Evolutionary conservation across 2,888 invertebrate species (phyloP).

Genomic region (Meganola albula): DNA sequence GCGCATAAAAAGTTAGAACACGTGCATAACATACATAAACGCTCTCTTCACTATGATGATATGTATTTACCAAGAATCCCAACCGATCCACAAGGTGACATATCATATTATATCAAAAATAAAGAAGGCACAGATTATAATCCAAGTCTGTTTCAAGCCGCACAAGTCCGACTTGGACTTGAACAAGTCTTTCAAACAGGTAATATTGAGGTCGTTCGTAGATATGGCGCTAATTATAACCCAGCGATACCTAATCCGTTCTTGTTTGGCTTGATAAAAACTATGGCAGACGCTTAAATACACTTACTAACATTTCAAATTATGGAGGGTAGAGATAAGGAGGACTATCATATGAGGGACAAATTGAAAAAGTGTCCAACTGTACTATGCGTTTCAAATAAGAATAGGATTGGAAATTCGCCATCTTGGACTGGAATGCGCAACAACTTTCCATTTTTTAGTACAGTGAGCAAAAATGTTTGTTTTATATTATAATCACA

Average conservation of each 20-base stretch:
- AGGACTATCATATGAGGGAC: no score
- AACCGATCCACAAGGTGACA: conserved; percentile 40
- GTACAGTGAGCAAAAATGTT: no score
- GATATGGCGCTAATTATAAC: conserved; percentile 54
- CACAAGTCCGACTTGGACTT: conserved; percentile 34
- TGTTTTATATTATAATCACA: no score
- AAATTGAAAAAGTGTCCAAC: no score
- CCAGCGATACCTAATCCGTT: conserved; percentile 36
- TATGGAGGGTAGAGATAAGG: no score
- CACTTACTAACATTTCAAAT: no score
- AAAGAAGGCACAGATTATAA: conserved; percentile 36
- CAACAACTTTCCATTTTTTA: no score
- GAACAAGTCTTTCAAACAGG: conserved; percentile 41
- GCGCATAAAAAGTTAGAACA: conserved; percentile 5
- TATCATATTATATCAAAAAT: conserved; percentile 52
- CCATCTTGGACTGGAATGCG: no score
- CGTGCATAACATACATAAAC: conserved; percentile 16
- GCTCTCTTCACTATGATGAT: conserved; percentile 31
- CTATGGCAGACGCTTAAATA: conserved; percentile 26
- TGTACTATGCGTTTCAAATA: no score
- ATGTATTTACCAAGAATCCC: conserved; percentile 35
- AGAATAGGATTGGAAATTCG: no score
- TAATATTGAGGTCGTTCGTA: conserved; percentile 41
- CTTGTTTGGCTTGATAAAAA: conserved; percentile 19
- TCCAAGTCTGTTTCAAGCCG: conserved; percentile 35